Conservation (phyloP, 2,113 vertebrate species). For the Hippocampus comes region DNA sequence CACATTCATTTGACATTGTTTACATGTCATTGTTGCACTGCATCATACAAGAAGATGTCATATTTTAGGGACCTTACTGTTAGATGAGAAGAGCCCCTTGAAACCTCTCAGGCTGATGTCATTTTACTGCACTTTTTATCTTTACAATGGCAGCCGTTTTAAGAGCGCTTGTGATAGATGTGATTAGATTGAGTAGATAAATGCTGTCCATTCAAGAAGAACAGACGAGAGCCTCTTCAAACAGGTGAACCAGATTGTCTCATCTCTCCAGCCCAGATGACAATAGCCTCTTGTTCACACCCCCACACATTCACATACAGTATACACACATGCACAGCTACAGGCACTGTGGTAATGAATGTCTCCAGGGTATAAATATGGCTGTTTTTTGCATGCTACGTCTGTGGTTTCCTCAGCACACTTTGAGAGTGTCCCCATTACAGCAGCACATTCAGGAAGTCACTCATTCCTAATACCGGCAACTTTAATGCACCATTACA, state of each 20-base stretch:
- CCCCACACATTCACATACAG: neutral
- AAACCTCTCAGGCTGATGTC: neutral
- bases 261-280: conserved; percentile 27
- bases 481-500: neutral
- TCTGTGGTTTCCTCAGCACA: conserved; percentile 44
- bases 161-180: neutral
- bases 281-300: conserved; percentile 12
- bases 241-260: conserved; percentile 26
- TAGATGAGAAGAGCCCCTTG: neutral
- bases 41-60: neutral
- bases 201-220: neutral
- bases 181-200: neutral
- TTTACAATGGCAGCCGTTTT: neutral
- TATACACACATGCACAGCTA: conserved; percentile 6
- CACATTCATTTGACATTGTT: too few relatives aligned
- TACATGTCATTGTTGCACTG: too few relatives aligned
- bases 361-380: conserved; percentile 47
- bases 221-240: conserved; percentile 4
- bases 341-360: conserved; percentile 14
- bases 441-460: neutral
- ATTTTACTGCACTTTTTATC: neutral
- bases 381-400: conserved; percentile 25
- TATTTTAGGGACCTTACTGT: neutral
- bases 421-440: conserved; percentile 6
- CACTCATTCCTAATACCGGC: neutral